phyloP scores from a whole-genome alignment of 2,113 vertebrate species.

The Condylura cristata region DNA sequence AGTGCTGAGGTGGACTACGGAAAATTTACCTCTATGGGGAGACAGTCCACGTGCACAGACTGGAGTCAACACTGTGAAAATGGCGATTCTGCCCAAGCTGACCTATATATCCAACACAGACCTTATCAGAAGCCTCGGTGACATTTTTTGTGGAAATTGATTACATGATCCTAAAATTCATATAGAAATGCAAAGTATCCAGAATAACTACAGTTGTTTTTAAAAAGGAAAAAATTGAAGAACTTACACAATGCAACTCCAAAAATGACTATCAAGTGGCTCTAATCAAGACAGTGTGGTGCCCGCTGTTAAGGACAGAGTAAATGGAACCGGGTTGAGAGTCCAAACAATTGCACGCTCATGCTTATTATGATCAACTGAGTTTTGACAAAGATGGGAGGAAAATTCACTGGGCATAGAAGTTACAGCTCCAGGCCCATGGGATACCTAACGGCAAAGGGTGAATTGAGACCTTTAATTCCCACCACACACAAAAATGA shows the following conservation, averaged over 20 bases:
- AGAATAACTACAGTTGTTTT: not conserved
- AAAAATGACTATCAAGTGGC: not conserved
- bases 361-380: not conserved
- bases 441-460: not conserved
- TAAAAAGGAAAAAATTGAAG: not conserved
- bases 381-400: not conserved
- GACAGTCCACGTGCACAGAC: not conserved
- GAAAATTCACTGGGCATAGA: not conserved
- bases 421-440: not conserved
- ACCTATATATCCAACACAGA: no score
- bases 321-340: not conserved
- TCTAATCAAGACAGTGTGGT: not conserved
- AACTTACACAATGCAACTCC: not conserved
- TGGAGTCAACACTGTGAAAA: not conserved
- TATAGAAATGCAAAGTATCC: not conserved
- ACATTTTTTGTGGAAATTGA: no score
- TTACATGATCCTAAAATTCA: not conserved
- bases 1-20: not conserved
- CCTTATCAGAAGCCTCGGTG: no score
- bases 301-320: not conserved
- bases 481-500: not conserved
- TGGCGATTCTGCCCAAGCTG: not conserved
- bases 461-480: constrained; percentile 2
- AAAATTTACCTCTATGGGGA: not conserved
- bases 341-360: not conserved